Conservation (phyloP, 2,888 invertebrate genomes). For the Agriopis leucophaearia region DNA sequence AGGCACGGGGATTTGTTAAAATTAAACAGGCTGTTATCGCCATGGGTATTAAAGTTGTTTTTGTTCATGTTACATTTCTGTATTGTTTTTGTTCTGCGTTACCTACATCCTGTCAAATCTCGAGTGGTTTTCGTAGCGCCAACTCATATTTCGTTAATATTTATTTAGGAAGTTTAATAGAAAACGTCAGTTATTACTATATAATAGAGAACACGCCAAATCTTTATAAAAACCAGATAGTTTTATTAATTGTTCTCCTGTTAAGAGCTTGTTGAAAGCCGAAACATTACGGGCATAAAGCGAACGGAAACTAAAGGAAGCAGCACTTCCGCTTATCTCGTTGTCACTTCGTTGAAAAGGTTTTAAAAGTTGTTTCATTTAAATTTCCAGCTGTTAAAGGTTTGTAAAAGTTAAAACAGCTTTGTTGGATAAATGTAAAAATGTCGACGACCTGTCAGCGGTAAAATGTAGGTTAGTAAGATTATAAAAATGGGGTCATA, state of each 20-base stretch:
- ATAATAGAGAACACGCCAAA: too few relatives aligned
- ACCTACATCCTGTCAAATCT: not conserved
- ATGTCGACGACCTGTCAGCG: not conserved
- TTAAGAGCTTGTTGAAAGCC: not conserved
- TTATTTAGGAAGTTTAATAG: too few relatives aligned
- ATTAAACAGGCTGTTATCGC: slow-evolving; percentile 50
- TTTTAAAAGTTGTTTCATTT: not conserved
- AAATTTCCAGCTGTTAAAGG: not conserved
- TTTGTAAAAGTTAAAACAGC: not conserved
- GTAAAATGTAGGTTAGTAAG: not conserved
- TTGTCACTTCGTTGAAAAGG: slow-evolving; percentile 8
- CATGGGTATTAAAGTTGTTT: slow-evolving; percentile 44
- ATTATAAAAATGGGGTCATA: too few relatives aligned
- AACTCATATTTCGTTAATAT: too few relatives aligned
- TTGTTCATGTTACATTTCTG: slow-evolving; percentile 4
- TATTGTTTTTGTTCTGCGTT: slow-evolving; percentile 20
- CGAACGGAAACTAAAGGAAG: slow-evolving; percentile 9
- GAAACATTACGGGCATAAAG: slow-evolving; percentile 17
- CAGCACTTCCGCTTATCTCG: not conserved
- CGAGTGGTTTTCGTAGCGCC: not conserved
- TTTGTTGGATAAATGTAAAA: not conserved
- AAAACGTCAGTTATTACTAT: too few relatives aligned
- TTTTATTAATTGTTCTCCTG: not conserved
- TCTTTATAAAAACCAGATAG: too few relatives aligned
- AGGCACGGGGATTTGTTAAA: slow-evolving; percentile 55